Evolutionary conservation across 2,113 vertebrate species (phyloP).

Genomic region (Eleginops maclovinus): DNA sequence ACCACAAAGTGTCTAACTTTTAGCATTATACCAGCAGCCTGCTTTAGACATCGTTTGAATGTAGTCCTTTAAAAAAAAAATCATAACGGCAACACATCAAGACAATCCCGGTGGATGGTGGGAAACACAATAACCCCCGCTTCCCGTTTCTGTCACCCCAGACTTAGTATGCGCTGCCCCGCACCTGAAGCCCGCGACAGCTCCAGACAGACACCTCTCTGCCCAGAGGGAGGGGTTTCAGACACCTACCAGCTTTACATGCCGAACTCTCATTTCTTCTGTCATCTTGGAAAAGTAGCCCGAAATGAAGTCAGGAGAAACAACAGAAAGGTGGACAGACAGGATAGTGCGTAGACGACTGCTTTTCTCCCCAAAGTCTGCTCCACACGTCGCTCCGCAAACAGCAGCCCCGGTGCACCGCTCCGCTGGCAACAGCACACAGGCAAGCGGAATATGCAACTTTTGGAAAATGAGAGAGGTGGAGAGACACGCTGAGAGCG

Average conservation of each 20-base stretch:
- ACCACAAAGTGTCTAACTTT: constrained; percentile 34
- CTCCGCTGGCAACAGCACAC: constrained; percentile 66
- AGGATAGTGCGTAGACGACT: not conserved
- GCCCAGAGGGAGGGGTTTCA: constrained; percentile 49
- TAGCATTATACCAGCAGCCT: constrained; percentile 30
- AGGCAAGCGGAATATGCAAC: constrained; percentile 76
- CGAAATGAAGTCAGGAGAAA: constrained; percentile 63
- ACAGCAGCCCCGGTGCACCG: constrained; percentile 47
- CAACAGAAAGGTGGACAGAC: not conserved
- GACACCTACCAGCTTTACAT: constrained; percentile 85
- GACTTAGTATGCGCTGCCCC: constrained; percentile 32
- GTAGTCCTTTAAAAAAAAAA: constrained; percentile 36
- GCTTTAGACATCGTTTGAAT: constrained; percentile 41
- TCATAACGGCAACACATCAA: constrained; percentile 8
- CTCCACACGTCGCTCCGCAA: constrained; percentile 33
- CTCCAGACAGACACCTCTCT: constrained; percentile 48
- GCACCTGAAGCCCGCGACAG: constrained; percentile 21
- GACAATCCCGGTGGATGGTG: constrained; percentile 38
- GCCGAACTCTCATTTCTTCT: constrained; percentile 77
- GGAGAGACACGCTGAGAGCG: constrained; percentile 26
- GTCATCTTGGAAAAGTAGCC: constrained; percentile 83
- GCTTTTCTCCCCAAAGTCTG: constrained; percentile 22
- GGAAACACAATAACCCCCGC: constrained; percentile 20
- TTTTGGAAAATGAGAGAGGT: constrained; percentile 72
- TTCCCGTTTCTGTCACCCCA: constrained; percentile 24